A percentile compares a stretch with the other conserved stretches of the same genome.
Evolutionary conservation across 2,888 invertebrate genomes (phyloP).

Genomic region (Plebejus anna): DNA sequence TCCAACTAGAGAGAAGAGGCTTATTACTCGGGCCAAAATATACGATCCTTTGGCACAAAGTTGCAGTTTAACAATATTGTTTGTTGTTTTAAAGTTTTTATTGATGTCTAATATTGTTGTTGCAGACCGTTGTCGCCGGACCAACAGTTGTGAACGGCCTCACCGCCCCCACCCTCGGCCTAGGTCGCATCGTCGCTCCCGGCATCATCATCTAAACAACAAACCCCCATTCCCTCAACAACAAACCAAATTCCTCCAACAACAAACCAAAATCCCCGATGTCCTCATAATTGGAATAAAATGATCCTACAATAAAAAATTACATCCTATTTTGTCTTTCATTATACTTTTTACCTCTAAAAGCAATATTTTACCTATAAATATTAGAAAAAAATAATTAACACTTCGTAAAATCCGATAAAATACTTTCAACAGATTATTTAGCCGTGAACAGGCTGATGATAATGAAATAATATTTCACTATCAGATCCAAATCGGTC

Average conservation of each 20-base stretch:
- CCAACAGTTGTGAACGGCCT: constrained; percentile 62
- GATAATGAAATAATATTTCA: too few species aligned
- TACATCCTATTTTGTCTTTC: neutral
- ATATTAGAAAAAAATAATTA: too few species aligned
- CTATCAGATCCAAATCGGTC: too few species aligned
- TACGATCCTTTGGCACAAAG: too few species aligned
- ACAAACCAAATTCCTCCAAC: neutral
- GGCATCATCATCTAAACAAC: constrained; percentile 46
- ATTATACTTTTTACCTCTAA: neutral
- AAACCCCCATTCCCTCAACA: neutral
- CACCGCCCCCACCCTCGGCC: constrained; percentile 40
- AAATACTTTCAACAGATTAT: too few species aligned
- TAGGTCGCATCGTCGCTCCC: constrained; percentile 44
- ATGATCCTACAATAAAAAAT: neutral
- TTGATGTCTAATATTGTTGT: constrained; percentile 24
- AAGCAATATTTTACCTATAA: neutral
- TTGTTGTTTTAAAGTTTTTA: too few species aligned
- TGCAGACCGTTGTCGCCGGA: constrained; percentile 66
- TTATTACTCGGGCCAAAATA: too few species aligned
- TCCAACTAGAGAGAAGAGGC: too few species aligned
- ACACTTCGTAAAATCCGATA: too few species aligned
- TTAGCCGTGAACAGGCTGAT: too few species aligned
- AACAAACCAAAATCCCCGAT: neutral
- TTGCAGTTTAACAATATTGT: too few species aligned
- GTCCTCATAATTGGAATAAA: neutral